These are phyloP conservation scores for Phaenicophaeus curvirostris DNA, from an alignment of 2,797 vertebrate genomes.

Conservation along the genomic window DNA sequence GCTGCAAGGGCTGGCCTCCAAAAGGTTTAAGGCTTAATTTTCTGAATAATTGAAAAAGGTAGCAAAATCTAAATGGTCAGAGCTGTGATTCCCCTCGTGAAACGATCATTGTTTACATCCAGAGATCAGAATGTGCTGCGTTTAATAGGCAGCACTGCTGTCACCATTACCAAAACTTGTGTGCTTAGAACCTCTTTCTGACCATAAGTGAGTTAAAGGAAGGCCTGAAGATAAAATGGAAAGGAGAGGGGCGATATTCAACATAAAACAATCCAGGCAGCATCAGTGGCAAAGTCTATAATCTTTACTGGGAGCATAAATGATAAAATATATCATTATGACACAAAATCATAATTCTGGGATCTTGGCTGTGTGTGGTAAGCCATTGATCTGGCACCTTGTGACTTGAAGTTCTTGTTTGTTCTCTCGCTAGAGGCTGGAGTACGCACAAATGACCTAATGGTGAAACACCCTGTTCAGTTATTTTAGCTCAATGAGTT, in stretches of 20 bases:
- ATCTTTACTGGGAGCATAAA: neutral
- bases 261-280: neutral
- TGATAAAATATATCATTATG: neutral
- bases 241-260: neutral
- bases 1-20: neutral
- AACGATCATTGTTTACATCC: neutral
- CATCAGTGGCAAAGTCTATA: neutral
- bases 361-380: neutral
- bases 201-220: neutral
- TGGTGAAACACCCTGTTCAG: neutral
- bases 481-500: neutral
- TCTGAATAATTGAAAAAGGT: conserved; percentile 49
- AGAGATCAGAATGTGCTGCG: neutral
- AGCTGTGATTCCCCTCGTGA: conserved; percentile 4
- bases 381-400: neutral
- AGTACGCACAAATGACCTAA: neutral
- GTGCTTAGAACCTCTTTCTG: neutral
- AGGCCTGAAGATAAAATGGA: neutral
- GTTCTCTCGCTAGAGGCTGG: neutral
- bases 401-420: neutral
- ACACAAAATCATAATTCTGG: neutral
- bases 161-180: neutral
- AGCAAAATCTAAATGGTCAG: conserved; percentile 33
- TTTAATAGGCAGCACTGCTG: neutral
- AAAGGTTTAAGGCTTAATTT: conserved; percentile 25